Conservation (phyloP, 2,797 vertebrate genomes). For the Parambassis ranga region DNA sequence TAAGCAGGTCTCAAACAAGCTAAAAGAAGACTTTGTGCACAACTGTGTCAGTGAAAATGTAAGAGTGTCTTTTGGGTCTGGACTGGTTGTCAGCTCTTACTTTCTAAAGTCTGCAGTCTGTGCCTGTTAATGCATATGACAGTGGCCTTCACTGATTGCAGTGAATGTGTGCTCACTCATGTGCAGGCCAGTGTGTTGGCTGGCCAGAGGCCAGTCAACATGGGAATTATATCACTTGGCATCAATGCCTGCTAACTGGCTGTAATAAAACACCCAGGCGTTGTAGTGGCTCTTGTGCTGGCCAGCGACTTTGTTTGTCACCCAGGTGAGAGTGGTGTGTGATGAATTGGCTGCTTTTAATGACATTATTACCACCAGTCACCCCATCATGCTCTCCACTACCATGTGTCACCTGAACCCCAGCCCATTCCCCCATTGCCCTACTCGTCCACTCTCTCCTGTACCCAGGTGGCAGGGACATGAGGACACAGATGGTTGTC, state of each 20-base stretch:
- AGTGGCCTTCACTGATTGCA: constrained; percentile 14
- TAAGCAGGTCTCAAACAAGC: no score
- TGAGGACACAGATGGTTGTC: constrained; percentile 63
- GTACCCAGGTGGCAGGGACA: constrained; percentile 62
- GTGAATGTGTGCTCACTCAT: constrained; percentile 3
- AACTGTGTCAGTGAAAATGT: no score
- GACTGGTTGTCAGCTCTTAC: no score
- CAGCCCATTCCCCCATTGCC: constrained; percentile 19
- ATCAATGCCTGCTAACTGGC: constrained; percentile 52
- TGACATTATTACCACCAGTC: constrained; percentile 57
- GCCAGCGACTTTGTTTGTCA: constrained; percentile 29
- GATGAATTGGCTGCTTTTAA: constrained; percentile 28
- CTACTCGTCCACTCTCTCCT: constrained; percentile 15
- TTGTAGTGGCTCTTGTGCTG: constrained; percentile 30
- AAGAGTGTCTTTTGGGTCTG: no score
- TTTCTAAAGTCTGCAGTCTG: background rate
- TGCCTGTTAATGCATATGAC: background rate
- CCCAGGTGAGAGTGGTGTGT: constrained; percentile 34
- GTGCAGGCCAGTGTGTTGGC: constrained; percentile 5
- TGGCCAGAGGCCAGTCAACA: constrained; percentile 28
- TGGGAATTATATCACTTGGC: constrained; percentile 30
- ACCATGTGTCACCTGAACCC: constrained; percentile 46
- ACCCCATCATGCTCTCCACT: constrained; percentile 17
- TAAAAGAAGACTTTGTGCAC: no score
- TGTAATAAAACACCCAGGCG: constrained; percentile 65